Base-by-base conservation (phyloP, 2,888 invertebrate species). In the Drosophila suboccidentalis region DNA sequence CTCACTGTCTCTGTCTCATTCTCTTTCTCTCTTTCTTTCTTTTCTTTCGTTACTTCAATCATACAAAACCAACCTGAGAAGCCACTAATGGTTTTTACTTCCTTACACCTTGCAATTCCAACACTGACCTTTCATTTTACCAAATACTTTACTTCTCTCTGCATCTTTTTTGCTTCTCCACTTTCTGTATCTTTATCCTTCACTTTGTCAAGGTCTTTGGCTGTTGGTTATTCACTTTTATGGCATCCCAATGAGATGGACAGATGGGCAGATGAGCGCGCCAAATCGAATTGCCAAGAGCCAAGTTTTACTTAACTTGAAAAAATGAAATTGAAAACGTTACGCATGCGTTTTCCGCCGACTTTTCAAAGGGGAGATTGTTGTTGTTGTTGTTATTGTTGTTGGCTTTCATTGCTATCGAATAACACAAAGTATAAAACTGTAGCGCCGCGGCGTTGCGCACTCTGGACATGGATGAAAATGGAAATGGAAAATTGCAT, bases 261-360 rank as follows among this genome's bases (percentile, higher is more conserved):
- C 4, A 4, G 29, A 46, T 50, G 49, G 19, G 9, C 15, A 39
- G 36, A 43, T 49, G 38, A 58, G 44, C 54, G 44, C 54, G 36
- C 3, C 64, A 44, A 73, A 63, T 63, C 34, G 64, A 60, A 73
- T 51, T 49, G 76, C 44, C 8, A 11, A 26, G 9, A 15, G 22
- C 50, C 36, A 44, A 49, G 39, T 11, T 17, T 17, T n/a, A 57
- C 26, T 54, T 50, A 43, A 22, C 43, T 54, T 65, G 26, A 15
- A 51, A 44, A 83, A 80, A 71, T 85, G 90, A 87, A 90, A 88
- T 89, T 82, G 85, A 88, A 88, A 89, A 84, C 84, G 82, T 80
- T 81, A 81, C 83, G 87, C 85, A 90, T 87, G 78, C 84, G 84
- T 85, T 80, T 78, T 63, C 74, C 60, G 34, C 41, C 13, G 62